Conservation (phyloP, 2,113 vertebrate species). For the Thunnus thynnus region DNA sequence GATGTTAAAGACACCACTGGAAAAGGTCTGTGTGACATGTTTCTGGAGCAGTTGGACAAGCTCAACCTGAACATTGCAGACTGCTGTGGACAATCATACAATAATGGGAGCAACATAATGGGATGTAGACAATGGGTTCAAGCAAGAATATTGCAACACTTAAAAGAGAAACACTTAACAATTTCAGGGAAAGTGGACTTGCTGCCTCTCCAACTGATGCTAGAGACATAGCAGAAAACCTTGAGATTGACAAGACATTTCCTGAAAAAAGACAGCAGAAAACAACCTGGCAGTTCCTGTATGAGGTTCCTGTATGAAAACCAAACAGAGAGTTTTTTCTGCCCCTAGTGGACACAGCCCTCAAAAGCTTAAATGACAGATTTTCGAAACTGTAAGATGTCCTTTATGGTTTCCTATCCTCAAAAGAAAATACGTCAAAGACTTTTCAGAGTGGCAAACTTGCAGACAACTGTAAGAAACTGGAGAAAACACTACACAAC, state of each 20-base stretch:
- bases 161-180: neutral
- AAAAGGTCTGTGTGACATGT: neutral
- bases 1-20: constrained; percentile 2
- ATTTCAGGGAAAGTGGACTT: neutral
- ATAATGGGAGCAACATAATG: too few species aligned
- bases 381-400: neutral
- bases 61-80: too few species aligned
- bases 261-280: neutral
- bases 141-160: neutral
- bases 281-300: neutral
- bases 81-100: too few species aligned
- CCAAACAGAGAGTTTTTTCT: neutral
- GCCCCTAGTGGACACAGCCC: neutral
- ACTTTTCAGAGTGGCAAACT: too few species aligned
- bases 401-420: too few species aligned
- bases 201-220: neutral
- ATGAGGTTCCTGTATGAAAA: neutral
- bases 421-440: too few species aligned
- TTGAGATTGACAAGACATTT: too few species aligned
- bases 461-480: too few species aligned
- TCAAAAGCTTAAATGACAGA: neutral
- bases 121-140: too few species aligned
- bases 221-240: neutral
- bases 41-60: too few species aligned
- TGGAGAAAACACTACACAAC: too few species aligned